These are phyloP conservation scores for Peromyscus eremicus DNA, from an alignment of 2,797 vertebrate species.

Conservation along the genomic window DNA sequence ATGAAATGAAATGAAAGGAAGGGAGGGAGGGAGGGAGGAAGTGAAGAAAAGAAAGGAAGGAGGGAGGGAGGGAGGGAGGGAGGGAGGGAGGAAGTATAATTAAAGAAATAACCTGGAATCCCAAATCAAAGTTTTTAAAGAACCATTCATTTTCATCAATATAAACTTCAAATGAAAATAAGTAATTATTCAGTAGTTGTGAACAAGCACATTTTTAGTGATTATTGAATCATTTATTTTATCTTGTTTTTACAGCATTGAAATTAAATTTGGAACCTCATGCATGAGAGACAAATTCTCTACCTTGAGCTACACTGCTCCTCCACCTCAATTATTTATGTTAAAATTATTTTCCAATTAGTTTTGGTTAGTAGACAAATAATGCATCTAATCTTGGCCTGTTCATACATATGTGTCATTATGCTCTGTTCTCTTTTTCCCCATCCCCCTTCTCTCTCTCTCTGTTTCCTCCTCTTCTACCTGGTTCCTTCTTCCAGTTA, in stretches of 20 bases:
- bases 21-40: too few species aligned
- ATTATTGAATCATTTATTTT: not conserved
- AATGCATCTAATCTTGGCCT: not conserved
- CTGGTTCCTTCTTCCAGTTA: not conserved
- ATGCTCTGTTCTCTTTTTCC: not conserved
- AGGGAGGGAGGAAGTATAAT: not conserved
- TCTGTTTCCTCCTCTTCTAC: not conserved
- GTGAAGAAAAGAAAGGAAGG: too few species aligned
- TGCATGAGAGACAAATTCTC: not conserved
- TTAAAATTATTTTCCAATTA: not conserved
- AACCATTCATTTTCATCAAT: not conserved
- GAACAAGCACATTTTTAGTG: not conserved
- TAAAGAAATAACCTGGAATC: not conserved
- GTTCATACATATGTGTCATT: not conserved
- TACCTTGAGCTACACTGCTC: not conserved
- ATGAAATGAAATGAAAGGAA: too few species aligned
- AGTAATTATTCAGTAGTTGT: not conserved
- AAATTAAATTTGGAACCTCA: not conserved
- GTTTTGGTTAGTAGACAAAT: not conserved
- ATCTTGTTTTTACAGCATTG: not conserved
- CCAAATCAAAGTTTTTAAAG: not conserved
- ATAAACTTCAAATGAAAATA: conserved; percentile 8
- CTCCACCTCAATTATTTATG: not conserved
- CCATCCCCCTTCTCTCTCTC: not conserved
- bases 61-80: too few species aligned